These are phyloP conservation scores for Parnassius apollo DNA, from an alignment of 2,888 invertebrate species.

Conservation along the genomic window DNA sequence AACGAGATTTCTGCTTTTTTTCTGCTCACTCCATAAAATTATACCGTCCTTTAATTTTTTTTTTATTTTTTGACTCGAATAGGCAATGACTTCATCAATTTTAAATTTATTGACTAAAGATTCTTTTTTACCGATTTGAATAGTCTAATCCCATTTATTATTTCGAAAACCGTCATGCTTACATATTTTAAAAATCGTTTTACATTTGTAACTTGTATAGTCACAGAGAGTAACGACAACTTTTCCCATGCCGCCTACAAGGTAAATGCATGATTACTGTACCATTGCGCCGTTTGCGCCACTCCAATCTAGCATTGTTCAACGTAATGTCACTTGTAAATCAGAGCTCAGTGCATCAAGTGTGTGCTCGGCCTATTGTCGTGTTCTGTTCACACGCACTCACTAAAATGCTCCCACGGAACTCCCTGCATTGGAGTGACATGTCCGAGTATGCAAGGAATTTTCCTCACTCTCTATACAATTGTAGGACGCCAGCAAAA, in stretches of 20 bases:
- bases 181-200: conserved; percentile 2
- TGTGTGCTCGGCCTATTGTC: conserved; percentile 68
- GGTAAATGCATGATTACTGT: conserved; percentile 61
- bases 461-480: conserved; percentile 36
- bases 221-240: conserved; percentile 25
- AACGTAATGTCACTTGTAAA: conserved; percentile 72
- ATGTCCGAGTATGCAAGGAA: conserved; percentile 39
- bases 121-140: too few species aligned
- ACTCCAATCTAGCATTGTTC: conserved; percentile 65
- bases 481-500: conserved; percentile 13
- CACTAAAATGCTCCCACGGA: conserved; percentile 72
- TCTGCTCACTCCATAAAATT: too few species aligned
- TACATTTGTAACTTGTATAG: conserved; percentile 17
- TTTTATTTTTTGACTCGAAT: too few species aligned
- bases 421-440: conserved; percentile 37
- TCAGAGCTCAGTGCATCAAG: conserved; percentile 65
- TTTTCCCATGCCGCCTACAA: conserved; percentile 75
- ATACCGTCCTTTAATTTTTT: too few species aligned
- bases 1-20: too few species aligned
- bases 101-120: too few species aligned
- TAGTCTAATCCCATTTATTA: too few species aligned
- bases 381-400: conserved; percentile 69
- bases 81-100: too few species aligned
- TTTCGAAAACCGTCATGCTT: too few species aligned
- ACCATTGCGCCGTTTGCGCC: conserved; percentile 62